phyloP scores from a whole-genome alignment of 2,113 vertebrate genomes.

The Ibidorhyncha struthersii region DNA sequence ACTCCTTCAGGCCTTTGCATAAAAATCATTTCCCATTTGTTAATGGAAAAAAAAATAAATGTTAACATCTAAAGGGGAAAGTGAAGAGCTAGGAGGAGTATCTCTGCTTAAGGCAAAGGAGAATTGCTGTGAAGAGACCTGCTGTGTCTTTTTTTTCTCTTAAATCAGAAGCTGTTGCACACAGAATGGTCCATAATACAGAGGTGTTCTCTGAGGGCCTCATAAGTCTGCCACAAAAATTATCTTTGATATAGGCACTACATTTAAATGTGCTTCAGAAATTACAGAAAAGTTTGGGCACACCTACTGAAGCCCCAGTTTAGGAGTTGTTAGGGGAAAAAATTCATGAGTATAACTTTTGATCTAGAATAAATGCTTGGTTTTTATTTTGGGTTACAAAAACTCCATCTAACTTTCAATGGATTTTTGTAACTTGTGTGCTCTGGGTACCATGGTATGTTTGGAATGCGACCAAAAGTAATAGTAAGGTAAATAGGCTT shows the following conservation, averaged over 20 bases:
- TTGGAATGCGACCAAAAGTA: neutral
- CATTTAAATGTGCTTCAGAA: neutral
- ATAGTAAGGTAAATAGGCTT: neutral
- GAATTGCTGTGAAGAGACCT: neutral
- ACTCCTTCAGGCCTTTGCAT: neutral
- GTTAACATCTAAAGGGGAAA: neutral
- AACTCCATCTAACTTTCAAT: fast-evolving
- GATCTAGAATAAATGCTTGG: neutral
- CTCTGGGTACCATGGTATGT: fast-evolving
- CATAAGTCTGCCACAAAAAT: fast-evolving
- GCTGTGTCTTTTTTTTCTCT: neutral
- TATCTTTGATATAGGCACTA: neutral
- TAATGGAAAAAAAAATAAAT: neutral
- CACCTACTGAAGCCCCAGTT: fast-evolving
- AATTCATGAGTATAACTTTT: fast-evolving
- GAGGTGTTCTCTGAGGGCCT: neutral
- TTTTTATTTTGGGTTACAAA: neutral
- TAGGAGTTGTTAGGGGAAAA: neutral
- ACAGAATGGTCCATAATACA: fast-evolving
- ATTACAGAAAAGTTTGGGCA: neutral
- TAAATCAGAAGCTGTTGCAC: neutral
- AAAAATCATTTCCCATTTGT: neutral
- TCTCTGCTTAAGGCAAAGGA: neutral
- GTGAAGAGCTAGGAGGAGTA: neutral
- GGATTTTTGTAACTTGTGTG: neutral